Evolutionary conservation across 2,113 vertebrate species (phyloP).

Genomic region (Anser cygnoides): DNA sequence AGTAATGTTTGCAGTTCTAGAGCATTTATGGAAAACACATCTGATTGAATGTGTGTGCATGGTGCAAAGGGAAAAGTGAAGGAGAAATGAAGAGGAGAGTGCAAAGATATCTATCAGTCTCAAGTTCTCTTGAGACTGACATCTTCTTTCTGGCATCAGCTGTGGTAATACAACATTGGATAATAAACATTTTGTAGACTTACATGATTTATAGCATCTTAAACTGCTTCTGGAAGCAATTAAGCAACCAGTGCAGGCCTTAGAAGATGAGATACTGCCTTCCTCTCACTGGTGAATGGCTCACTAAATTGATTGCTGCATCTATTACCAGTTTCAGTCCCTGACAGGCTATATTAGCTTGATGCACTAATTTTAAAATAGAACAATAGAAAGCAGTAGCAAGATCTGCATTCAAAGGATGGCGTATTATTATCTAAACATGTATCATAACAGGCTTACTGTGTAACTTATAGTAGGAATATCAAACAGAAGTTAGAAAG

Average conservation of each 20-base stretch:
- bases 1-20: background rate
- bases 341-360: background rate
- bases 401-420: background rate
- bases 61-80: background rate
- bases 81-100: background rate
- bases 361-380: background rate
- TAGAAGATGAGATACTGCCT: background rate
- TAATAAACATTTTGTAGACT: background rate
- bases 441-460: background rate
- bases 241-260: background rate
- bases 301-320: background rate
- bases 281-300: background rate
- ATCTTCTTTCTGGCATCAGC: background rate
- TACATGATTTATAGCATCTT: background rate
- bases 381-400: background rate
- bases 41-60: too few species aligned
- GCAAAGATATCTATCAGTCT: background rate
- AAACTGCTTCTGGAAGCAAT: conserved; percentile 18
- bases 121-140: background rate
- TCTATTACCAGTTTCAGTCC: background rate
- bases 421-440: background rate
- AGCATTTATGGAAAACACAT: background rate
- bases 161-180: background rate
- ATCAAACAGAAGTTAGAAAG: background rate
- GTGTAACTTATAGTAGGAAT: background rate